Evolutionary conservation across 1,140 invertebrate genomes (phyloP).

Genomic region (Proales similis): DNA sequence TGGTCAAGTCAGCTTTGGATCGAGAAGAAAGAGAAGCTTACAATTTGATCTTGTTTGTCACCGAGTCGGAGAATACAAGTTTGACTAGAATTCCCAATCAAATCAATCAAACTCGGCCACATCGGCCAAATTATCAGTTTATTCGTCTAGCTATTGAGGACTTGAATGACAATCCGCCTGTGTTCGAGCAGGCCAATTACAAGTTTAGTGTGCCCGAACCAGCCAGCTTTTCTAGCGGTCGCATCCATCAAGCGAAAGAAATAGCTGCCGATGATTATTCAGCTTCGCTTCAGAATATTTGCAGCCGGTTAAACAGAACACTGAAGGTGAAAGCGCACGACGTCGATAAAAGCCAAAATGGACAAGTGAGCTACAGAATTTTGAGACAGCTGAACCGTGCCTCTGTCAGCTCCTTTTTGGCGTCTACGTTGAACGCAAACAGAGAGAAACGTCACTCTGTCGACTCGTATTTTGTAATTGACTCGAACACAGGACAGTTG

Average conservation of each 20-base stretch:
- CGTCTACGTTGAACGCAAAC: background rate
- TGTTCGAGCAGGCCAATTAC: conserved; percentile 10
- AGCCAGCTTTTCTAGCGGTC: background rate
- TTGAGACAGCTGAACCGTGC: background rate
- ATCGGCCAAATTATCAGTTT: conserved; percentile 7
- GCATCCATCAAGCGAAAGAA: background rate
- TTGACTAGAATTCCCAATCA: background rate
- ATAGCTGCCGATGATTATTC: background rate
- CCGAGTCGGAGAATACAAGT: too few species aligned
- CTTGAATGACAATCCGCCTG: conserved; percentile 25
- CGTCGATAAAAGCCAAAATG: background rate
- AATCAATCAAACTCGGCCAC: background rate
- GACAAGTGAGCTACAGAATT: conserved; percentile 8
- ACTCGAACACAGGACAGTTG: background rate
- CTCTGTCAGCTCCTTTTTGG: background rate
- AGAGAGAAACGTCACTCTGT: background rate
- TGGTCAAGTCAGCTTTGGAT: conserved; percentile 16
- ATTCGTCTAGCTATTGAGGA: conserved; percentile 15
- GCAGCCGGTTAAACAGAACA: background rate
- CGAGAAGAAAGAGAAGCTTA: conserved; percentile 20
- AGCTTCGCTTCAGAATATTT: background rate
- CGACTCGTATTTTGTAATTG: conserved; percentile 6
- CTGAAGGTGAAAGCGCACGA: conserved; percentile 6
- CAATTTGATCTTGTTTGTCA: conserved; percentile 21
- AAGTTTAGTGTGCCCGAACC: conserved; percentile 14